Evolutionary conservation across 2,113 vertebrate species (phyloP).

Genomic region (Hystrix cristata): DNA sequence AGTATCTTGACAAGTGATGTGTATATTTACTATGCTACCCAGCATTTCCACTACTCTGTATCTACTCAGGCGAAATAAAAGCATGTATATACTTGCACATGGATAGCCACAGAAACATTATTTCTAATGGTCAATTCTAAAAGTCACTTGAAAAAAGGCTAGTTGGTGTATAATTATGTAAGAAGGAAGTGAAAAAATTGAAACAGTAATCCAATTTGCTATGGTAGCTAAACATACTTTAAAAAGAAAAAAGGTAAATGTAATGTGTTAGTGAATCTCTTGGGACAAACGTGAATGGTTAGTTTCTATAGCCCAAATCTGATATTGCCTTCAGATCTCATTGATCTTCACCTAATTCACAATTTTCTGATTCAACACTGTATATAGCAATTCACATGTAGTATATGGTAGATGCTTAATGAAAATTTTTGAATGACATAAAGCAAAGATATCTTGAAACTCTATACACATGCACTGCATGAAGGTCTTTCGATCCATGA

Average conservation of each 20-base stretch:
- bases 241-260: neutral
- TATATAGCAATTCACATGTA: neutral
- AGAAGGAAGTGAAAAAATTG: neutral
- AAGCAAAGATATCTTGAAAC: neutral
- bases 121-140: neutral
- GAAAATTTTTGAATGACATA: neutral
- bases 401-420: neutral
- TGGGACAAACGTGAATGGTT: neutral
- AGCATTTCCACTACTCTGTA: neutral
- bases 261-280: neutral
- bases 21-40: neutral
- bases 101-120: neutral
- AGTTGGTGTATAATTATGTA: neutral
- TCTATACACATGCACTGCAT: neutral
- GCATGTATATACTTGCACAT: neutral
- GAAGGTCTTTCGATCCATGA: neutral
- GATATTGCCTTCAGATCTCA: neutral
- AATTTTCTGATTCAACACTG: neutral
- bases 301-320: neutral
- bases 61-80: slow-evolving; percentile 10
- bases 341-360: neutral
- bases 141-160: neutral
- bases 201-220: neutral
- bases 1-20: neutral
- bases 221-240: neutral